Base-by-base conservation (phyloP, 2,113 vertebrate species). In the Lethenteron reissneri region DNA sequence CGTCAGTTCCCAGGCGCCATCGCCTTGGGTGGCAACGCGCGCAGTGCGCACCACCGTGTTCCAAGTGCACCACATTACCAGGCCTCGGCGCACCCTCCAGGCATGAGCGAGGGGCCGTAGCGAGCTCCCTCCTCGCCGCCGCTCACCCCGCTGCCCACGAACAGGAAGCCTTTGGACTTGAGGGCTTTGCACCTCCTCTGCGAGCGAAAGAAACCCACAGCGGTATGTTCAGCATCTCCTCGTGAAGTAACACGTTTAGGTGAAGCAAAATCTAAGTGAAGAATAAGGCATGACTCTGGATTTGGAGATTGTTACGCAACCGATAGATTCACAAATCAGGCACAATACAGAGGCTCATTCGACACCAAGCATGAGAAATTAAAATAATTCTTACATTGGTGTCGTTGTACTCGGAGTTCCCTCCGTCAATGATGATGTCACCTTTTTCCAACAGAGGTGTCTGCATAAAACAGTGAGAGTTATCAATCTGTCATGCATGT, bases 41-140 rank as follows among this genome's bases (percentile, higher is more conserved):
- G 41, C 41, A 41, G 41, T 41, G 5, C 41, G 6, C 41, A 41
- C 3, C 12, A 8, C 8, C 10, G 10, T 56, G 10, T 2, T 10
- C 21, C 14, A 10, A 14, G 11, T 56, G 0, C 1, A 77, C 85
- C 41, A 41, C 41, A 41, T 81, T 73, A 96, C 94, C 92, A 99
- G 15, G 94, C 94, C 13, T 91, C 88, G 74, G 84, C 85, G 78
- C 92, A 85, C 19, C 94, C 94, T 57, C 92, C 94, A 1, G 94
- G 94, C 92, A 99, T 97, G 17, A 99, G 88, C 0, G 94, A 99
- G 0, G 94, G 94, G 58, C 94, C 94, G 0, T 91, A 84, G 2
- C 94, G 84, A 17, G 94, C 94, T 11, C 94, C 94, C 0, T 97
- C 94, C 77, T 99, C 94, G 69, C 92, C 94, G 2, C 94, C 94